Evolutionary conservation across 2,888 invertebrate genomes (phyloP), one percentile per base, ranked within the genome.

Genomic region (Eledona agricola): DNA sequence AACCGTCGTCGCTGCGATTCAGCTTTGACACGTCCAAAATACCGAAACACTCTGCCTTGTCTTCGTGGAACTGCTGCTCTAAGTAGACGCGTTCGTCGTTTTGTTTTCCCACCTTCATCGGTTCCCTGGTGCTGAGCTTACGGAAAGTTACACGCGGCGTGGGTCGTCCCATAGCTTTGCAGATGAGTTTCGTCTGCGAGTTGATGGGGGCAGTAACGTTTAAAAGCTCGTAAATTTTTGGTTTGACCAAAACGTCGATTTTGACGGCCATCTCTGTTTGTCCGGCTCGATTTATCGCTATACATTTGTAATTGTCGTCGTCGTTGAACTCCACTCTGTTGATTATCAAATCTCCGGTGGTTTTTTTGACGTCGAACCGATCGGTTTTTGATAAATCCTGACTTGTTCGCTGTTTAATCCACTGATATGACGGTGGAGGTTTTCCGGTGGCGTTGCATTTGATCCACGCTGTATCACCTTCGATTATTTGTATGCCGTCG

Each of bases 371-470:
- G 25, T 81, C 79, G 67, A 87, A 89, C 35, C 84, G 78, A 70
- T 86, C 84, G 2, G 86, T 83, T 4, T 78, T 81, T 4, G 86
- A 84, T 43, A 93, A 79, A 74, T 93, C 87, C 79, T 84, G 82
- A 40, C 88, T 84, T 1, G 84, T 86, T 40, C 83, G 79, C 51
- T 85, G 81, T 66, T 90, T 89, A 49, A 93, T 87, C 95, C 95
- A 95, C 16, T 84, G 84, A 70, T 88, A 91, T 47, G 81, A 83
- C 28, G 95, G 94, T 7, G 85, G 84, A 1, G 95, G 95, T 72
- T 93, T 93, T 9, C 93, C 94, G 23, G 79, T 83, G 0, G 92
- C 93, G 62, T 83, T 83, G 72, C 95, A 95, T 42, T 81, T 80
- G 20, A 91, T 84, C 1, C 85, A 82, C 19, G 88, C 88, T 16